Conservation (phyloP, 2,113 vertebrate genomes). For the Nothobranchius furzeri region DNA sequence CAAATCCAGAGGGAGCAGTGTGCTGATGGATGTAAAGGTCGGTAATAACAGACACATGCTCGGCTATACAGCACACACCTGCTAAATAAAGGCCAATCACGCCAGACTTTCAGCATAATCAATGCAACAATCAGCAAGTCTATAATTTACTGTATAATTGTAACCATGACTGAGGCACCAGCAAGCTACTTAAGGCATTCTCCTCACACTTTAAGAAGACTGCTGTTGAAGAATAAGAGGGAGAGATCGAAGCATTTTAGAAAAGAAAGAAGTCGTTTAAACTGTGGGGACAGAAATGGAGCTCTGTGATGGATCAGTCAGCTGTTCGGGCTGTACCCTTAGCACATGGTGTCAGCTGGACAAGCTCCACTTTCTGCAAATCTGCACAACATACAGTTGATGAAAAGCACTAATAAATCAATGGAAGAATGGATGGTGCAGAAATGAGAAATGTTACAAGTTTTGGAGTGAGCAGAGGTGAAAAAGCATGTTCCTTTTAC, state of each 20-base stretch:
- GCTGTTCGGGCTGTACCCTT: background rate
- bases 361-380: background rate
- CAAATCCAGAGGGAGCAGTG: no score
- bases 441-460: background rate
- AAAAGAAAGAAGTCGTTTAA: background rate
- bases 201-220: background rate
- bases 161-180: background rate
- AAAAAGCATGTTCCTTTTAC: no score
- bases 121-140: background rate
- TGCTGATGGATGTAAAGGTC: no score
- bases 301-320: background rate
- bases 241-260: background rate
- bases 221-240: background rate
- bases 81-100: constrained; percentile 1
- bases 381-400: background rate
- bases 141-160: background rate
- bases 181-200: background rate
- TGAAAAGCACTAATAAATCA: background rate
- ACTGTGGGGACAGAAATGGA: background rate
- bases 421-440: no score
- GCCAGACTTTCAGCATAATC: background rate
- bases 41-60: background rate
- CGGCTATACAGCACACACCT: background rate
- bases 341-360: background rate
- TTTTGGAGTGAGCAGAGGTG: no score